Base-by-base conservation (phyloP, 2,113 vertebrate genomes). In the Poeciliopsis retropinna region DNA sequence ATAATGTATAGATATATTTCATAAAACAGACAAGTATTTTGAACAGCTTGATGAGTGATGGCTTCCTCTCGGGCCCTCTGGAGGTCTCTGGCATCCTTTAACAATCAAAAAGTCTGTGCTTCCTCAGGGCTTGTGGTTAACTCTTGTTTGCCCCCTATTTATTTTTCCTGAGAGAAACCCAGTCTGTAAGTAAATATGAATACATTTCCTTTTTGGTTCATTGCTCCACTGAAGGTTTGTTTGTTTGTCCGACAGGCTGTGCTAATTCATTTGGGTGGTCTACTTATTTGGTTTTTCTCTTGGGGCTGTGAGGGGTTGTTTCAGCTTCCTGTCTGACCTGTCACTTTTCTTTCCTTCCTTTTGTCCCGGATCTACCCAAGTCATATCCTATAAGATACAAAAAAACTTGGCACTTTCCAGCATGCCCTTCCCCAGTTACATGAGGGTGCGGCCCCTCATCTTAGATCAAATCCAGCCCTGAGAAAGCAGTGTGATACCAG, bases 321-420 rank as follows among this genome's bases (percentile, higher is more conserved):
- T 44, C 68, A 47, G n/a, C 62, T 79, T 85, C 76, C 85, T 89
- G 78, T 62, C 77, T 85, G 83, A 79, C 61, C 60, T 82, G 75
- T 73, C 64, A 0, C 29, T 81, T 72, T 47, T 82, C 30, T 39
- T 86, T 89, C 86, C 86, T 90, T 86, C 88, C 87, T 84, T 69
- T 77, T 82, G 65, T 47, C 65, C 41, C 47, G 22, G 28, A 64
- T 80, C 78, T 39, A 28, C 44, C n/a, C 31, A 32, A 63, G 72
- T 83, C 47, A 75, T 60, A 67, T 75, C 65, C 77, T 44, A 64
- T 27, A 39, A 70, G 67, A 78, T 65, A 68, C 29, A 37, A 69
- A 65, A 29, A 51, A 64, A 79, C 71, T 70, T 39, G 73, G 85
- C 77, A 68, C 67, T 47, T 72, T 76, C 63, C 75, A 67, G 80